Conservation (phyloP, 2,797 vertebrate genomes). For the Todus mexicanus region DNA sequence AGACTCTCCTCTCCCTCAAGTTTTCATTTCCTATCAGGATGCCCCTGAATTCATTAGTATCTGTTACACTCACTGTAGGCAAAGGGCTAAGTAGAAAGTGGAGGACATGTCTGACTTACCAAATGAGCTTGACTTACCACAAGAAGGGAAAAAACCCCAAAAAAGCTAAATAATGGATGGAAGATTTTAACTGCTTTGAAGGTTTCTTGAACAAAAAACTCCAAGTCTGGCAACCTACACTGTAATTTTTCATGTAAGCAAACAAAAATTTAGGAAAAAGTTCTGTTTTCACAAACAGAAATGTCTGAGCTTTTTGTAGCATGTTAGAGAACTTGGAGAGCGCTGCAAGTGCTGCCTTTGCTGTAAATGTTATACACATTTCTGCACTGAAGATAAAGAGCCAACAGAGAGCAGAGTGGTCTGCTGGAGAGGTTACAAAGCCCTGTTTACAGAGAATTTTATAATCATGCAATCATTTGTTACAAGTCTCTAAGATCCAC, state of each 20-base stretch:
- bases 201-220: neutral
- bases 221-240: neutral
- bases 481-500: neutral
- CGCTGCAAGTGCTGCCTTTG: neutral
- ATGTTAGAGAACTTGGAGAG: neutral
- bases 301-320: neutral
- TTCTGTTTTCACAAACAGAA: neutral
- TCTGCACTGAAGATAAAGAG: neutral
- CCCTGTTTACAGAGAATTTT: neutral
- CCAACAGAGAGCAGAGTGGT: neutral
- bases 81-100: neutral
- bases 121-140: neutral
- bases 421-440: slow-evolving; percentile 13
- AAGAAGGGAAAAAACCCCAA: neutral
- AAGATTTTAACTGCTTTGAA: neutral
- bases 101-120: neutral
- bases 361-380: neutral
- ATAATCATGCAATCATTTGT: neutral
- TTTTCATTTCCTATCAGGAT: neutral
- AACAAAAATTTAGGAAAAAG: neutral
- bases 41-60: neutral
- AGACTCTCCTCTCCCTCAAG: neutral
- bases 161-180: neutral
- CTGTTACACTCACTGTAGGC: neutral
- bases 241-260: neutral